Evolutionary conservation across 2,888 invertebrate species (phyloP), one percentile per base, ranked within the genome.

Genomic region (Saturnia pavonia): DNA sequence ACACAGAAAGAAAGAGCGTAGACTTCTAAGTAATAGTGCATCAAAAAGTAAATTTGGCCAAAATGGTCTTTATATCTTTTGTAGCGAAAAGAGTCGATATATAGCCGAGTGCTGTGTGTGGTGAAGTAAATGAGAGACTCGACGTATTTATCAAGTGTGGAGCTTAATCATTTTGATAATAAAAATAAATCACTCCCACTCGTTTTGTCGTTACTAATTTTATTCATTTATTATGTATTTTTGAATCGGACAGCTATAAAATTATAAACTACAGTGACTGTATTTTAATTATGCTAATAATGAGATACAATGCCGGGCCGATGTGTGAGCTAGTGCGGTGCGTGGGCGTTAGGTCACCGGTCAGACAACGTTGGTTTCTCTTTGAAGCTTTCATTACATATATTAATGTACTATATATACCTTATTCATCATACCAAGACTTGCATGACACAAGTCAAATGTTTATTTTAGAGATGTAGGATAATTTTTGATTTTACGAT

Each of bases 221-320:
- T 60, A 60, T 65, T 65, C 65, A 65, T 67, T 67, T 67, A 27
- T 70, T 70, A 51, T 51, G 54, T 69, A 69, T 70, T 70, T 54
- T 54, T 67, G 54, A 70, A 27, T 19, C 25, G 9, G 66, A 19
- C 65, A 65, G 66, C n/a, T 65, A 69, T 60, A 19, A 25, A 40
- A 54, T 67, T 48, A 27, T 34, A 67, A 40, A 65, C 8, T 65
- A n/a, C 40, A n/a, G 40, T 40, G 65, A 40, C 65, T 40, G 65
- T 40, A 40, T 65, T 65, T 65, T 40, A 65, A 65, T 65, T 65
- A 65, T 65, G 25, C 65, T 65, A 40, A 65, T 65, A 40, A 65
- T 65, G 40, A 65, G 8, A 40, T 40, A 40, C 40, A 65, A 34
- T 27, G 54, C 27, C 68, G 45, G 34, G 65, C 70, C 66, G 70